Base-by-base conservation (phyloP, 2,888 invertebrate species). In the Acleris laterana region DNA sequence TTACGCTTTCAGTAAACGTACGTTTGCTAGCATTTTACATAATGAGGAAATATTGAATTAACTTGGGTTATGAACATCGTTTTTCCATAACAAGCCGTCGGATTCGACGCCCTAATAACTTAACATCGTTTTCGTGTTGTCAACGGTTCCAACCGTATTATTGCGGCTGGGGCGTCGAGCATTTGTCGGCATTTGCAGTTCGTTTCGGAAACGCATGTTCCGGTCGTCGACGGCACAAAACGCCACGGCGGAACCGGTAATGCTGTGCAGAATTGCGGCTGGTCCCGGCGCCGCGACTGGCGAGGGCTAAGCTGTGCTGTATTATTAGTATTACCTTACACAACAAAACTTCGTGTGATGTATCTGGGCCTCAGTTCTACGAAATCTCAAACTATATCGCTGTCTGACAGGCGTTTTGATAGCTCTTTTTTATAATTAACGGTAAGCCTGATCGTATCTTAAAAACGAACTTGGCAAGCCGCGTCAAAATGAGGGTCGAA, bases 151-250 rank as follows among this genome's bases (percentile, higher is more conserved):
- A 83, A 79, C 80, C 77, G 79, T 79, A 71, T 71, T 72, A 57
- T 46, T 38, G 55, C n/a, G 63, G 62, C 66, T 59, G 74, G 72
- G 77, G 75, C 70, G 72, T 74, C 76, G 77, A 73, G 77, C 81
- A 85, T 88, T 83, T 84, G 88, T 87, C 81, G 80, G 79, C 82
- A 84, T 86, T 89, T 81, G 81, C 81, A 79, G 83, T 82, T 83
- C 77, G 72, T 79, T 83, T 83, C 82, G 79, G 79, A 82, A 84
- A 80, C 80, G 79, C 80, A 76, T 80, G 78, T 82, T 84, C 82
- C 83, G 83, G 76, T 77, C 73, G 75, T 69, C 75, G 74, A 74
- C 74, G 78, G 75, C 71, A 88, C 87, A 88, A 88, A 88, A 87
- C 87, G 82, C 77, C 83, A 80, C 79, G 77, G 76, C 72, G 69